phyloP scores from a whole-genome alignment of 2,113 vertebrate species.

The Lycocorax pyrrhopterus region DNA sequence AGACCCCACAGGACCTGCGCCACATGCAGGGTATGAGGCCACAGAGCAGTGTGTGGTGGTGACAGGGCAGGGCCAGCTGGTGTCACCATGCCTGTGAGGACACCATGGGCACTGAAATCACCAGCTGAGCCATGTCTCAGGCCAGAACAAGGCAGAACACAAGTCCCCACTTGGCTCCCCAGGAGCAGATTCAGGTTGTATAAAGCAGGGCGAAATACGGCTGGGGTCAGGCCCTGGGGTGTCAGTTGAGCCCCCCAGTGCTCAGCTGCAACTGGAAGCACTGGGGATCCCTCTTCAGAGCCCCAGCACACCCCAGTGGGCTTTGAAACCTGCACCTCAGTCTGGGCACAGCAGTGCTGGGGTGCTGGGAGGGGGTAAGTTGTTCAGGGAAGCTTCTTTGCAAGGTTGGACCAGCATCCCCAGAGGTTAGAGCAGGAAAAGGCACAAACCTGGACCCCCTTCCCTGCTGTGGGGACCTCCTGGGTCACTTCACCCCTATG shows the following conservation, averaged over 20 bases:
- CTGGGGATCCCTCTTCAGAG: neutral
- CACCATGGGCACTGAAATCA: neutral
- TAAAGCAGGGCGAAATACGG: neutral
- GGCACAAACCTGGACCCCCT: accelerated
- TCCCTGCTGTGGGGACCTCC: neutral
- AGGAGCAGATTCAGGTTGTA: neutral
- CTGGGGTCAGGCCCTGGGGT: neutral
- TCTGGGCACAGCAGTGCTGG: neutral
- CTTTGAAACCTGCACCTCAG: neutral
- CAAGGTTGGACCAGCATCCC: neutral
- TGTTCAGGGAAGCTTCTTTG: neutral
- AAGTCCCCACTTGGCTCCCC: accelerated
- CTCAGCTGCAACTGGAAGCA: neutral
- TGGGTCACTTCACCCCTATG: neutral
- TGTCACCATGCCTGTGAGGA: neutral
- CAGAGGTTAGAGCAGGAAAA: neutral
- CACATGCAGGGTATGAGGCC: neutral
- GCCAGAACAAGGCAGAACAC: neutral
- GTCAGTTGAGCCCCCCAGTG: neutral
- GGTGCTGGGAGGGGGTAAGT: neutral
- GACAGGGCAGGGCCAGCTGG: neutral
- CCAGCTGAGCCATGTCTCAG: neutral
- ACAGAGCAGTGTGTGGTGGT: neutral
- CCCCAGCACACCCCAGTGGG: neutral
- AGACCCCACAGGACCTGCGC: neutral